Conservation (phyloP, 1,140 invertebrate species). For the Diachasmimorpha longicaudata region DNA sequence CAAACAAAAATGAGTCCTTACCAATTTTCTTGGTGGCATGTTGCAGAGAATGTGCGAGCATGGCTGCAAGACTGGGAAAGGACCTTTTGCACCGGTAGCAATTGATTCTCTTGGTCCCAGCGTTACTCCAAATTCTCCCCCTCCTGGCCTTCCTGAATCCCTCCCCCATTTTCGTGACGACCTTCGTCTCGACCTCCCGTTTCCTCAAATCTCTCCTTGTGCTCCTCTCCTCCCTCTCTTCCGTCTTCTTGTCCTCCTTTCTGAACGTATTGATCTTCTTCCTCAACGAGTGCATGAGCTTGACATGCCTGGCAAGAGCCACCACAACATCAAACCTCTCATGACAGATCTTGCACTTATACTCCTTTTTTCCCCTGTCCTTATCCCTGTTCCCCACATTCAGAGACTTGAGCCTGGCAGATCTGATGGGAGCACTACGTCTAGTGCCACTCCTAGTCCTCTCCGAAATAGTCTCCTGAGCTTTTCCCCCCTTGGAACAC, state of each 20-base stretch:
- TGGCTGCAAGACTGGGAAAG: constrained; percentile 43
- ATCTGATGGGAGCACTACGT: constrained; percentile 22
- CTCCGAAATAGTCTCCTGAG: neutral
- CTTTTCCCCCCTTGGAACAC: neutral
- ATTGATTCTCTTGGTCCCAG: constrained; percentile 41
- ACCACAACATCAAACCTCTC: constrained; percentile 56
- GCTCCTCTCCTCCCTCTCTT: neutral
- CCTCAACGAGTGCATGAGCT: constrained; percentile 41
- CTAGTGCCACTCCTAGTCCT: neutral
- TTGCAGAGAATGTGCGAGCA: constrained; percentile 45
- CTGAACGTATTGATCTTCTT: neutral
- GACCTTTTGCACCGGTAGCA: constrained; percentile 46
- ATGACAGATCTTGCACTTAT: constrained; percentile 53
- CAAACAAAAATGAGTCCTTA: constrained; percentile 23
- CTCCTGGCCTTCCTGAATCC: neutral
- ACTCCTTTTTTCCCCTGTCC: constrained; percentile 33
- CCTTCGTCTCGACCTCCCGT: neutral
- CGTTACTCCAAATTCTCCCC: constrained; percentile 5
- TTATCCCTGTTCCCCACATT: neutral
- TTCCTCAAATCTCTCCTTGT: constrained; percentile 16
- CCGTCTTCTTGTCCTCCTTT: neutral
- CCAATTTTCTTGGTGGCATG: constrained; percentile 50
- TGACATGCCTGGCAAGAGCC: constrained; percentile 53
- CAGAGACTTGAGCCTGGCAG: neutral
- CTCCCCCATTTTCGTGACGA: neutral